Conservation (phyloP, 1,140 invertebrate genomes). For the Melanaphis sacchari region DNA sequence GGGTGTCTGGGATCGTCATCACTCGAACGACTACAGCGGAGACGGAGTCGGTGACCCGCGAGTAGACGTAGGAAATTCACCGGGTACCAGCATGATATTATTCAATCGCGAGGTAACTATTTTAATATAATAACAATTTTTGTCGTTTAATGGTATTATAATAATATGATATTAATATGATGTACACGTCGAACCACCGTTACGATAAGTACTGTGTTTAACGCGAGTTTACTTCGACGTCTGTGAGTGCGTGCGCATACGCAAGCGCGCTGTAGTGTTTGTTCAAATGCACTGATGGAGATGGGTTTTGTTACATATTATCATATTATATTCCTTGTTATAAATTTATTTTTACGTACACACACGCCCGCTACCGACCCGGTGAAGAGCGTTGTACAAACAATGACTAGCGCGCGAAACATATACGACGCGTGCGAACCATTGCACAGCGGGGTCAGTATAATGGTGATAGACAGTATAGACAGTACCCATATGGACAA, state of each 20-base stretch:
- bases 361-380: not conserved
- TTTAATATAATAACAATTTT: not conserved
- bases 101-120: not conserved
- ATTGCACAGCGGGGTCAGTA: not conserved
- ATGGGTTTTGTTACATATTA: not conserved
- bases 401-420: not conserved
- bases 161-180: not conserved
- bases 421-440: not conserved
- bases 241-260: not conserved
- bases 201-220: not conserved
- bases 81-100: conserved; percentile 14
- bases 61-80: not conserved
- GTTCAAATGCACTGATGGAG: not conserved
- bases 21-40: not conserved
- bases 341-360: not conserved
- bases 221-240: not conserved
- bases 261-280: not conserved
- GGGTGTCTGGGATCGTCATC: not conserved
- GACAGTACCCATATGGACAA: too few species aligned
- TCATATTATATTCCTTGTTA: not conserved
- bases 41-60: not conserved
- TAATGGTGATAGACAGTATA: not conserved
- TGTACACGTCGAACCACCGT: not conserved
- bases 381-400: not conserved
- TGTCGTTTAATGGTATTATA: not conserved